These are phyloP conservation scores for Drepana falcataria DNA, from an alignment of 2,888 invertebrate species.

Conservation along the genomic window DNA sequence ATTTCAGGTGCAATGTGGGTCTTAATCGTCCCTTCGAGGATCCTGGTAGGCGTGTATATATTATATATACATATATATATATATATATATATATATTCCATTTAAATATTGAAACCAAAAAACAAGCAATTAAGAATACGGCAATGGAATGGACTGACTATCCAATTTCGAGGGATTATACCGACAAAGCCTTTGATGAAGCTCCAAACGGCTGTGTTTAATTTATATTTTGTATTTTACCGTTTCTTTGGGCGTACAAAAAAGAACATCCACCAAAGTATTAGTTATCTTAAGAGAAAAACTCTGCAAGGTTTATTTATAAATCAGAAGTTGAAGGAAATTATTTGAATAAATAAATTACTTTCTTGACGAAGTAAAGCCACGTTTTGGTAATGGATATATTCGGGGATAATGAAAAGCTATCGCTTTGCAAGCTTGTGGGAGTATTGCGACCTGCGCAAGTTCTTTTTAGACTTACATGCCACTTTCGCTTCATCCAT, in stretches of 20 bases:
- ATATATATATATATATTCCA: too few relatives aligned
- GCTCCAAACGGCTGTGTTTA: background rate
- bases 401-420: too few relatives aligned
- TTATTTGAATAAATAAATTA: background rate
- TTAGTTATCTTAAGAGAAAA: background rate
- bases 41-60: too few relatives aligned
- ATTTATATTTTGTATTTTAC: constrained; percentile 1
- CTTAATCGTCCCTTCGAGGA: too few relatives aligned
- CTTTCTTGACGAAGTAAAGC: background rate
- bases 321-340: background rate
- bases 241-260: constrained; percentile 1
- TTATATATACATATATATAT: too few relatives aligned
- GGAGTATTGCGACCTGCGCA: too few relatives aligned
- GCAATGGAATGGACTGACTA: background rate
- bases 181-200: constrained; percentile 1
- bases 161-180: constrained; percentile 2
- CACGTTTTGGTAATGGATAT: too few relatives aligned
- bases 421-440: too few relatives aligned
- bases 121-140: background rate
- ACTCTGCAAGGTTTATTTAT: background rate
- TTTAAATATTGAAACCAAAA: background rate
- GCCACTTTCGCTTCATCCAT: too few relatives aligned
- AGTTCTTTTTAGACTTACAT: too few relatives aligned
- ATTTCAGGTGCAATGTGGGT: too few relatives aligned
- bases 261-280: background rate